Conservation (phyloP, 2,797 vertebrate species). For the Brachyalestes nurse region DNA sequence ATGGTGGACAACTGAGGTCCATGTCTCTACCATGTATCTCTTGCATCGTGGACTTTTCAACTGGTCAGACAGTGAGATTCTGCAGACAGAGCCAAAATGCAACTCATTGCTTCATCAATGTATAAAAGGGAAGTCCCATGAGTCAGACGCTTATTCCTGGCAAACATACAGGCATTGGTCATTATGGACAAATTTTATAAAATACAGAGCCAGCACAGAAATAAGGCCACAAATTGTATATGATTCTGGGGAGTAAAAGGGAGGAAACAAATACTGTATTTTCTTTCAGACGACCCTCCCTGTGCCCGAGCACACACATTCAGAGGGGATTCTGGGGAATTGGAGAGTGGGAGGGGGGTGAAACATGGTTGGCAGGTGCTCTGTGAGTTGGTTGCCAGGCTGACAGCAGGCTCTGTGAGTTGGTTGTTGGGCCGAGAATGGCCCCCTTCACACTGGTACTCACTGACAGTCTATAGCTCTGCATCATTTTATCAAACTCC, state of each 20-base stretch:
- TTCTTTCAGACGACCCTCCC: slow-evolving; percentile 42
- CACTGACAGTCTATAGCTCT: slow-evolving; percentile 99
- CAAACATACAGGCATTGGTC: slow-evolving; percentile 44
- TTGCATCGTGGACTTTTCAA: slow-evolving; percentile 27
- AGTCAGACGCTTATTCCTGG: slow-evolving; percentile 44
- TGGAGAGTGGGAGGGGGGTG: slow-evolving; percentile 53
- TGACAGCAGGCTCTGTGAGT: slow-evolving; percentile 62
- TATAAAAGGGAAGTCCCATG: slow-evolving; percentile 39
- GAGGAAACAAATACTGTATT: slow-evolving; percentile 25
- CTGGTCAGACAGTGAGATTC: slow-evolving; percentile 36
- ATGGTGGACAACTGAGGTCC: background rate
- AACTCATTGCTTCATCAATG: slow-evolving; percentile 25
- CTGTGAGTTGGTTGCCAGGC: slow-evolving; percentile 62
- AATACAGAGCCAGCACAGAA: slow-evolving; percentile 43
- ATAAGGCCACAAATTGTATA: slow-evolving; percentile 38
- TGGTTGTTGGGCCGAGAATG: slow-evolving; percentile 53
- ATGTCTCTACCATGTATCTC: background rate
- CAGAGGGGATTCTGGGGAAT: slow-evolving; percentile 58
- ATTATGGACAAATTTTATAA: slow-evolving; percentile 34
- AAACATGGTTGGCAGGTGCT: slow-evolving; percentile 57
- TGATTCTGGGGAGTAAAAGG: slow-evolving; percentile 13
- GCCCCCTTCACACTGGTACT: slow-evolving; percentile 81
- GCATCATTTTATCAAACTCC: slow-evolving; percentile 99
- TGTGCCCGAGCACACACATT: slow-evolving; percentile 60
- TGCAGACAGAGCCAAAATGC: slow-evolving; percentile 40